Conservation (phyloP, 1,140 invertebrate species). For the Drosophila cardini region DNA sequence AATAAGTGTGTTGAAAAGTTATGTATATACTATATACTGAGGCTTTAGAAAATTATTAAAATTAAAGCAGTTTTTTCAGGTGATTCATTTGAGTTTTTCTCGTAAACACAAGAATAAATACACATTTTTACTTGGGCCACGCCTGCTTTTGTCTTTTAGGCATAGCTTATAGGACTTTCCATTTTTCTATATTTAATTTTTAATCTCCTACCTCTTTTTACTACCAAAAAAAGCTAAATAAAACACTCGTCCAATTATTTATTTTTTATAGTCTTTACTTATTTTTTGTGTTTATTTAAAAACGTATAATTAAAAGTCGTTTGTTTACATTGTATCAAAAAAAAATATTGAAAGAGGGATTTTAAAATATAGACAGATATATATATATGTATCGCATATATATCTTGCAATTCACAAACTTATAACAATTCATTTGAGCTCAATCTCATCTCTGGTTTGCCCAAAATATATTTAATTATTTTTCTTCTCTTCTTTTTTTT, state of each 20-base stretch:
- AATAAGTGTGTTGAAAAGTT: no score
- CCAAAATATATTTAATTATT: conserved; percentile 19
- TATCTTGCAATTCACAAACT: conserved; percentile 26
- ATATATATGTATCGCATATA: conserved; percentile 2
- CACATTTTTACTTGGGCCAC: no score
- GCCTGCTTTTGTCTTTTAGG: no score
- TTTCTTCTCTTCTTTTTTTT: conserved; percentile 14
- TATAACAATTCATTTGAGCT: conserved; percentile 15
- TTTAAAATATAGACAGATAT: conserved; percentile 28
- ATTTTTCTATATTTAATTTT: no score
- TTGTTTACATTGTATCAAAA: conserved; percentile 53
- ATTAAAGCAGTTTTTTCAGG: no score
- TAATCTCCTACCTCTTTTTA: no score
- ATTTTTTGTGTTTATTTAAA: conserved; percentile 49
- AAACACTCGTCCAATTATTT: background rate
- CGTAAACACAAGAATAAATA: no score
- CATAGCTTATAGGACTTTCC: no score
- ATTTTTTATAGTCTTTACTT: conserved; percentile 24
- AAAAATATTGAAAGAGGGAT: conserved; percentile 34
- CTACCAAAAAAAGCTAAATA: background rate
- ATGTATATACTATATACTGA: no score
- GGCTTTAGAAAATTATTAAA: no score
- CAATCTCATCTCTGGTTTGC: conserved; percentile 18
- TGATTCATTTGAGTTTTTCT: no score
- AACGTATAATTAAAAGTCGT: conserved; percentile 54